A percentile compares a stretch with the other conserved stretches of the same genome.
Evolutionary conservation across 2,797 vertebrate species (phyloP).

Genomic region (Atherinosoma microstoma): DNA sequence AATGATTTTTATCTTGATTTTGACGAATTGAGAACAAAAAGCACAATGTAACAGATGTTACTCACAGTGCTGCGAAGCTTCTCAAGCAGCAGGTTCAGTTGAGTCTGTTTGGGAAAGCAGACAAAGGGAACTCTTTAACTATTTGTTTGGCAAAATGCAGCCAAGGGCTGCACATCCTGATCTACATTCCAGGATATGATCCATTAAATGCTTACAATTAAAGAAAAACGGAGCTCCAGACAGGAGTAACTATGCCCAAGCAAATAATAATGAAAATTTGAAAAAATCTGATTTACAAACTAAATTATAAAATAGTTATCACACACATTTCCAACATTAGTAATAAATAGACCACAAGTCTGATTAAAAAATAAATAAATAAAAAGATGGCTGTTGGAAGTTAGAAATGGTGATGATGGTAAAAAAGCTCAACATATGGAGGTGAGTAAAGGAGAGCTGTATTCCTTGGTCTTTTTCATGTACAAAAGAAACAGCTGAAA

Average conservation of each 20-base stretch:
- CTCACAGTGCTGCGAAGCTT: slow-evolving; percentile 98
- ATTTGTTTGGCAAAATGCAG: slow-evolving; percentile 11
- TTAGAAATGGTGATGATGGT: neutral
- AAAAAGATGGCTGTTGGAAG: slow-evolving; percentile 8
- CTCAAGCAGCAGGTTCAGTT: slow-evolving; percentile 95
- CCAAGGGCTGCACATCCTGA: neutral
- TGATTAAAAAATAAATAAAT: neutral
- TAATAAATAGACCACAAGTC: slow-evolving; percentile 6
- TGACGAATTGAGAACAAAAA: neutral
- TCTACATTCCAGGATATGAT: neutral
- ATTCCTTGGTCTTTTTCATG: slow-evolving; percentile 18
- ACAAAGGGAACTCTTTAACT: slow-evolving; percentile 31
- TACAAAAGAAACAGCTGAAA: slow-evolving; percentile 13
- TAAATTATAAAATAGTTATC: too few relatives aligned
- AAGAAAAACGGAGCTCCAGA: neutral
- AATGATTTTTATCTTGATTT: slow-evolving; percentile 6
- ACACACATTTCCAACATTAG: neutral
- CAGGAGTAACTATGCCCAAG: neutral
- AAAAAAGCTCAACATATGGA: slow-evolving; percentile 5
- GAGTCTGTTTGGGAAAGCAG: slow-evolving; percentile 87
- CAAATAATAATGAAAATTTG: neutral
- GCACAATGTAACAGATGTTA: slow-evolving; percentile 34
- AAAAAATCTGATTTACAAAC: too few relatives aligned
- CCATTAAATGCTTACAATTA: neutral
- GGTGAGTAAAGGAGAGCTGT: neutral